These are phyloP conservation scores for Acanthococcus lagerstroemiae DNA, from an alignment of 2,888 invertebrate genomes.

Conservation along the genomic window DNA sequence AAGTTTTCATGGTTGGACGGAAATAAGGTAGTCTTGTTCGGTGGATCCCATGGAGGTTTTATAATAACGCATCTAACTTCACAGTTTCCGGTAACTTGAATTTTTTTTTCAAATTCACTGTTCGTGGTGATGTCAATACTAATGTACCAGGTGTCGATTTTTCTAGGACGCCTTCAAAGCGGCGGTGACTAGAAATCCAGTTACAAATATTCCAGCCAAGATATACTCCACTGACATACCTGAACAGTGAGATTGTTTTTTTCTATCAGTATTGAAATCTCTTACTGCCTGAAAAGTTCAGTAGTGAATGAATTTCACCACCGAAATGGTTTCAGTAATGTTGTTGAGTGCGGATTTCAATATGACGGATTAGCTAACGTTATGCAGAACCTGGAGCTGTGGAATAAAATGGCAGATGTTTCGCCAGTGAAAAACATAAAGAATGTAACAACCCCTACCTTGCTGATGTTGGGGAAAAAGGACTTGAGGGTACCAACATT, in stretches of 20 bases:
- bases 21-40: conserved; percentile 54
- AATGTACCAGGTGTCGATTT: too few relatives aligned
- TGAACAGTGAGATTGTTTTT: too few relatives aligned
- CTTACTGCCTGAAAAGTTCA: too few relatives aligned
- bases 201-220: conserved; percentile 66
- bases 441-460: conserved; percentile 62
- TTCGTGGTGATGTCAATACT: too few relatives aligned
- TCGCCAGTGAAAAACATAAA: conserved; percentile 61
- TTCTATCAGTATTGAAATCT: too few relatives aligned
- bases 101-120: too few relatives aligned
- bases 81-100: conserved; percentile 56
- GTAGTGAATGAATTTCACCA: too few relatives aligned
- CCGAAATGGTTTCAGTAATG: too few relatives aligned
- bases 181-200: conserved; percentile 71
- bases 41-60: conserved; percentile 90
- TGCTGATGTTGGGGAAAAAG: conserved; percentile 66
- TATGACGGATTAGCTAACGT: conserved; percentile 51
- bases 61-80: conserved; percentile 72
- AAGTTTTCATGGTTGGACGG: conserved; percentile 56
- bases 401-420: conserved; percentile 53
- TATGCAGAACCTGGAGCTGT: conserved; percentile 40
- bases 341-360: conserved; percentile 50
- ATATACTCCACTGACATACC: conserved; percentile 66
- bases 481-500: conserved; percentile 70
- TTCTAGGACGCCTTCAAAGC: conserved; percentile 53